These are phyloP conservation scores for Thereuonema tuberculata DNA, from an alignment of 1,140 invertebrate species.

Conservation along the genomic window DNA sequence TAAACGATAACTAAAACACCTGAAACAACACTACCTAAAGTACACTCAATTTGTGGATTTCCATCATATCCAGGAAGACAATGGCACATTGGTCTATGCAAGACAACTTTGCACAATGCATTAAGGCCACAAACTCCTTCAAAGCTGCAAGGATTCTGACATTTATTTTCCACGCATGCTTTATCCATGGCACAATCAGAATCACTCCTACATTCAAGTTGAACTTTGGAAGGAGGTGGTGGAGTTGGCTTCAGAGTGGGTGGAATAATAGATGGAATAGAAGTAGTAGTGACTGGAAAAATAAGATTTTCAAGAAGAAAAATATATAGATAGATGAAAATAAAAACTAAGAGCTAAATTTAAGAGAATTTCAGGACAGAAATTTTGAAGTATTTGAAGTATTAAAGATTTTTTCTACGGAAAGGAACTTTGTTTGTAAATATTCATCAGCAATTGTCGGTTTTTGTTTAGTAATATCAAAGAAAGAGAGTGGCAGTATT, in stretches of 20 bases:
- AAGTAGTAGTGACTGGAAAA: neutral
- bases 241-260: conserved; percentile 34
- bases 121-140: conserved; percentile 19
- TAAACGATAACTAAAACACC: too few relatives aligned
- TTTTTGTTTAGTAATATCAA: too few relatives aligned
- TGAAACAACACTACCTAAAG: conserved; percentile 20
- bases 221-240: conserved; percentile 11
- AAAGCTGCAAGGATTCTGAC: conserved; percentile 23
- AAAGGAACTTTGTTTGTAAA: neutral
- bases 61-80: conserved; percentile 38
- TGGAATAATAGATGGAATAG: conserved; percentile 1
- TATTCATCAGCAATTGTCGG: too few relatives aligned
- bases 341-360: too few relatives aligned
- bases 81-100: conserved; percentile 45
- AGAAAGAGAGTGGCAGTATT: too few relatives aligned
- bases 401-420: neutral
- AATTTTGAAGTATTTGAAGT: too few relatives aligned
- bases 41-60: conserved; percentile 24
- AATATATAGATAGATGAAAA: too few relatives aligned
- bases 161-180: conserved; percentile 60
- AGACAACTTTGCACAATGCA: conserved; percentile 17
- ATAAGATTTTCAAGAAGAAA: too few relatives aligned
- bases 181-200: conserved; percentile 78
- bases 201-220: conserved; percentile 34
- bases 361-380: too few relatives aligned